Conservation (phyloP, 1,140 invertebrate genomes). For the Mactra quadrangularis region DNA sequence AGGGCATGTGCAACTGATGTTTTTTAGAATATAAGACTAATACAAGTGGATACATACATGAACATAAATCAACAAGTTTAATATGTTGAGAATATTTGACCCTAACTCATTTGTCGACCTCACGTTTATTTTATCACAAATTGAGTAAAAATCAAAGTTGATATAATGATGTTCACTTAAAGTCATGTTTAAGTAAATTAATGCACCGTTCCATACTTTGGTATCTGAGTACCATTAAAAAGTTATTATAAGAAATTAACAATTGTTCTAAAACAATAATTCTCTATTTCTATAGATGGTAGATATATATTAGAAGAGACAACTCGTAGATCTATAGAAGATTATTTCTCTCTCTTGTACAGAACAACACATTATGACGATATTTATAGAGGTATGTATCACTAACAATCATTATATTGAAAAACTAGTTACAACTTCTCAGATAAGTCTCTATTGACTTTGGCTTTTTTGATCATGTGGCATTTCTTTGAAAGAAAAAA, state of each 20-base stretch:
- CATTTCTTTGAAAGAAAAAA: no score
- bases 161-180: no score
- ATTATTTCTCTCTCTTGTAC: background rate
- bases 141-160: background rate
- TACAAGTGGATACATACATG: background rate
- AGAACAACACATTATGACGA: constrained; percentile 3
- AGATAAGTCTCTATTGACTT: background rate
- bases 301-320: constrained; percentile 3
- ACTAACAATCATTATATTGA: background rate
- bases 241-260: no score
- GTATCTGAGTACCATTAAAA: no score
- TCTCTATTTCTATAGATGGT: no score
- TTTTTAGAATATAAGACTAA: background rate
- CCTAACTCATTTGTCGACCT: background rate
- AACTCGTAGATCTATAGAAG: constrained; percentile 23
- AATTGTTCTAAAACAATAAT: no score
- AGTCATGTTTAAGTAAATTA: no score
- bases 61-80: background rate
- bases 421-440: background rate
- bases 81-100: background rate
- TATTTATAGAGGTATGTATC: constrained; percentile 1
- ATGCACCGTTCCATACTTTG: no score
- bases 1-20: background rate
- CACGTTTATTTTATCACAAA: background rate
- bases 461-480: no score